Base-by-base conservation (phyloP, 2,113 vertebrate genomes). In the Python bivittatus region DNA sequence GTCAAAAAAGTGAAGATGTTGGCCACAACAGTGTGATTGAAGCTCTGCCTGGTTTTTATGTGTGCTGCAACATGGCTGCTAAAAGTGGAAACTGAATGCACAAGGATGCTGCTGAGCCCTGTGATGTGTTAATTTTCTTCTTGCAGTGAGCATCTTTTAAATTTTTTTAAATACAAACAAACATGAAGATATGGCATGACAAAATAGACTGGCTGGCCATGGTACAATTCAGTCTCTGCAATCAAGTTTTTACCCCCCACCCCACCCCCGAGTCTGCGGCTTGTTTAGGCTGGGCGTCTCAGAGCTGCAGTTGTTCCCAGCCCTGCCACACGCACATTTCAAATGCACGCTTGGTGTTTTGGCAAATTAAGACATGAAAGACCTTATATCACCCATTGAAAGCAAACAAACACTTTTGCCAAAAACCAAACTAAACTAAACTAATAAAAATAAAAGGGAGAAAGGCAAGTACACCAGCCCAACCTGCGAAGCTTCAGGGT, bases 341-440 rank as follows among this genome's bases (percentile, higher is more conserved):
- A n/a, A 60, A 52, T 85, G 23, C 25, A 20, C 13, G 11, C 25
- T 29, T 54, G 61, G 92, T 88, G 48, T 27, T 56, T 85, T 84
- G 52, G 90, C 85, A 89, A 90, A 84, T 86, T 6, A 90, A 91
- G 93, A 48, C 42, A 38, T 87, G 88, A 0, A 56, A 83, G 53
- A 22, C 27, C 53, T 92, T 57, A 0, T 92, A 88, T 88, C 84
- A 89, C 58, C 2, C 1, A 93, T 44, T 83, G 23, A 27, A 92
- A 93, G 13, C 91, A 68, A 93, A 61, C 0, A 44, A 0, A 6
- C 91, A 64, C 53, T 90, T 93, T 93, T 91, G 57, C 27, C 9
- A 54, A 44, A 20, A 22, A 42, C 38, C 1, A 87, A 27, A 20
- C 15, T 17, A 20, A 38, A n/a, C 57, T 15, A 42, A 42, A 27